Evolutionary conservation across 1,140 invertebrate species (phyloP).

Genomic region (Caenorhabditis inopinata): DNA sequence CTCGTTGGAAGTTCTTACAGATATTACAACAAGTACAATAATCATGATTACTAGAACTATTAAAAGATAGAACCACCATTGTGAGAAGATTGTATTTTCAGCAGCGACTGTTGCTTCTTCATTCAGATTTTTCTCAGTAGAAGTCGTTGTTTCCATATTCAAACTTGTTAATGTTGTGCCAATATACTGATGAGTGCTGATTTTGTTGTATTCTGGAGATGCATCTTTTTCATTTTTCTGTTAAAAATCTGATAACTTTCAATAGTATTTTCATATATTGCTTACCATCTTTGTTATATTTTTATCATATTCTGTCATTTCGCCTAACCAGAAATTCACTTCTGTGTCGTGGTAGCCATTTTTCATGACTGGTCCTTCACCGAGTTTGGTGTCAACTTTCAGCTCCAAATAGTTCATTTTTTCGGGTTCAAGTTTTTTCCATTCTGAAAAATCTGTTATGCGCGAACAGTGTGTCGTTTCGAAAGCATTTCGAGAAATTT

Average conservation of each 20-base stretch:
- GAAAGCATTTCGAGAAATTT: too few relatives aligned
- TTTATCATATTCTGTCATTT: background rate
- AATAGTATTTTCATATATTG: too few relatives aligned
- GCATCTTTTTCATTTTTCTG: background rate
- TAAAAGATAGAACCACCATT: conserved; percentile 17
- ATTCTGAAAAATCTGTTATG: background rate
- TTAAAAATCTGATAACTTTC: too few relatives aligned
- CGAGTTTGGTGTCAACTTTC: background rate
- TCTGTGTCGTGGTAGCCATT: background rate
- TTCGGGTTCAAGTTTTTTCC: background rate
- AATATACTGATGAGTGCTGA: background rate
- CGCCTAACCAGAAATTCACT: background rate
- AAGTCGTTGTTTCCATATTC: too few relatives aligned
- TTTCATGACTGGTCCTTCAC: background rate
- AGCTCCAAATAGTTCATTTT: conserved; percentile 1
- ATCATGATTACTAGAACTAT: background rate
- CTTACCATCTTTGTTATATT: background rate
- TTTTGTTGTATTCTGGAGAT: background rate
- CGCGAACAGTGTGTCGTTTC: too few relatives aligned
- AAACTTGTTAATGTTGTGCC: too few relatives aligned
- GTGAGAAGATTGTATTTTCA: background rate
- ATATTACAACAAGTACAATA: background rate
- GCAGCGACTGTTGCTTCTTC: background rate
- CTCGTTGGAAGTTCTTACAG: background rate
- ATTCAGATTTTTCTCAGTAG: background rate